Conservation (phyloP, 2,888 invertebrate species). For the Sarcophaga variegata region DNA sequence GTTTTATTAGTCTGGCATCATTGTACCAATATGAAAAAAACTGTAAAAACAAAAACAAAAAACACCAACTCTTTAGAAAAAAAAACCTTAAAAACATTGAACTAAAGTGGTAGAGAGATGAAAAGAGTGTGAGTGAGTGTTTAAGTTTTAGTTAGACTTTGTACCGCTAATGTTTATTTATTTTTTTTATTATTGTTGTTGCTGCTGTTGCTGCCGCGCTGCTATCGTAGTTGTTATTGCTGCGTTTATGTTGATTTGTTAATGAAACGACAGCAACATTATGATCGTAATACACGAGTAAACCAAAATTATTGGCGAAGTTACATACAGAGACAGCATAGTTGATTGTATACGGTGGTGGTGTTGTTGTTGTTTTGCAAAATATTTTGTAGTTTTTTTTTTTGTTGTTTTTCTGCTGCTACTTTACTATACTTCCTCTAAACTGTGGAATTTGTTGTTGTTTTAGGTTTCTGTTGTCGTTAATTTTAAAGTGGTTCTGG, state of each 20-base stretch:
- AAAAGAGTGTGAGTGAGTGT: constrained; percentile 33
- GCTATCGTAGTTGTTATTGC: constrained; percentile 14
- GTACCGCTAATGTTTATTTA: constrained; percentile 64
- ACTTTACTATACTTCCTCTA: too few species aligned
- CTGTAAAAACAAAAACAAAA: constrained; percentile 21
- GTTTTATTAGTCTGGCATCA: background rate
- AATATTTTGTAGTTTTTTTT: too few species aligned
- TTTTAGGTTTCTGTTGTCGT: constrained; percentile 35
- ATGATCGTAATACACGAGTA: background rate
- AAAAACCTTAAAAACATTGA: background rate
- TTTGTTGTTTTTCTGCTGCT: constrained; percentile 13
- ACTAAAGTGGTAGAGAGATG: background rate
- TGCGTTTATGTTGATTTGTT: constrained; percentile 44
- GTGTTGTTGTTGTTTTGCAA: constrained; percentile 37
- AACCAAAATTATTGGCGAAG: background rate
- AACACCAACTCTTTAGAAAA: constrained; percentile 33
- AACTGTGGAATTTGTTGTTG: background rate
- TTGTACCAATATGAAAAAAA: background rate
- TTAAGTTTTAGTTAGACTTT: constrained; percentile 57
- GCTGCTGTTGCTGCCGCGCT: constrained; percentile 13
- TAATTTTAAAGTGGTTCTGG: constrained; percentile 51
- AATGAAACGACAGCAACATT: constrained; percentile 30
- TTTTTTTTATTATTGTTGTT: constrained; percentile 46
- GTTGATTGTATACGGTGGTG: background rate
- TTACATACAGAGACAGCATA: background rate